phyloP scores from a whole-genome alignment of 2,113 vertebrate species.

The Atherinomorus stipes region DNA sequence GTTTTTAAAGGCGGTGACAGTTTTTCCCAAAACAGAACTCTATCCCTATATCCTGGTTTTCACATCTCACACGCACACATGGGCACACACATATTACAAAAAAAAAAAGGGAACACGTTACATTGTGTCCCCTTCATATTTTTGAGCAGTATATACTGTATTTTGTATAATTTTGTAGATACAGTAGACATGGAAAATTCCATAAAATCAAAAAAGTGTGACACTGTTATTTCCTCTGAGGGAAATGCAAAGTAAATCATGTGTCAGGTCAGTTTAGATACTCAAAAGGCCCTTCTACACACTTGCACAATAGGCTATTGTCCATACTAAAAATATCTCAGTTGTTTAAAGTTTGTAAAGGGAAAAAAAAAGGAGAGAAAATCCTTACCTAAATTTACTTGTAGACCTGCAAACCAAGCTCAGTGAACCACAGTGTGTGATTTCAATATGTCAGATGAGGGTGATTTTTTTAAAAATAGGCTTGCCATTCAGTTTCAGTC shows the following conservation, averaged over 20 bases:
- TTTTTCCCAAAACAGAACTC: not conserved
- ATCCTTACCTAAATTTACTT: not conserved
- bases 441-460: no score
- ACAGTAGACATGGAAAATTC: no score
- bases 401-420: not conserved
- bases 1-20: conserved; percentile 3
- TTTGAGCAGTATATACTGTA: no score
- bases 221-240: no score
- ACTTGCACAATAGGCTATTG: not conserved
- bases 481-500: not conserved
- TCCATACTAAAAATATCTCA: not conserved
- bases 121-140: no score
- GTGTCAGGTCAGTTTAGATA: not conserved
- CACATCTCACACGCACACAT: no score
- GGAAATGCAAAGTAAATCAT: not conserved
- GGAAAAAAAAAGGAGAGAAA: no score
- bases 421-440: not conserved
- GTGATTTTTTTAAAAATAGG: not conserved
- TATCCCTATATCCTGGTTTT: conserved; percentile 12
- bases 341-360: not conserved
- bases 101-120: no score
- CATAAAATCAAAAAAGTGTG: no score
- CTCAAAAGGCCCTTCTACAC: not conserved
- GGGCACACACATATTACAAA: no score
- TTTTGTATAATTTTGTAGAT: no score